These are phyloP conservation scores for Benitochromis conjunctus DNA, from an alignment of 2,113 vertebrate genomes.

Conservation along the genomic window DNA sequence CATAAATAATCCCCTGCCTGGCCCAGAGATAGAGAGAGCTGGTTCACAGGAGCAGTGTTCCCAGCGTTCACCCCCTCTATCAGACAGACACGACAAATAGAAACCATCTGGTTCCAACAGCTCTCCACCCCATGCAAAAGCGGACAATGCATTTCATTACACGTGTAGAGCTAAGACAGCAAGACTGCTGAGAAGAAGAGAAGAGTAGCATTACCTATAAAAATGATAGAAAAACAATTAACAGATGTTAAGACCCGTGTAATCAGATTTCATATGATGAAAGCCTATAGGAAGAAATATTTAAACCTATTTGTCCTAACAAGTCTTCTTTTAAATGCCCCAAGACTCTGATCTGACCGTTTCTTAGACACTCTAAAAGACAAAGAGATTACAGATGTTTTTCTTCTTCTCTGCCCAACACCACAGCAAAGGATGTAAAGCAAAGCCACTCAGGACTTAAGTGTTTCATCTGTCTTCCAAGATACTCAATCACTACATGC, in stretches of 20 bases:
- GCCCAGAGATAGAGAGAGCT: conserved; percentile 74
- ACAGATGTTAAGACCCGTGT: background rate
- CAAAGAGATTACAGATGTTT: background rate
- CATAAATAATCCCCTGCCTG: conserved; percentile 76
- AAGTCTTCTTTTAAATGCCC: background rate
- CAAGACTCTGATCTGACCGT: background rate
- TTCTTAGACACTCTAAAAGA: background rate
- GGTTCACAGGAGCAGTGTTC: conserved; percentile 67
- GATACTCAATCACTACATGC: background rate
- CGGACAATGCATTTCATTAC: conserved; percentile 79
- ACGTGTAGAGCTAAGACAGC: conserved; percentile 44
- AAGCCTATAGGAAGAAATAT: no score
- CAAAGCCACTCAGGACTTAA: background rate
- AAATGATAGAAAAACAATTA: conserved; percentile 6
- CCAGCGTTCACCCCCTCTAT: conserved; percentile 77
- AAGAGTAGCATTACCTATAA: background rate
- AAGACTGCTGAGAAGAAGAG: background rate
- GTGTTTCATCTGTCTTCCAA: background rate
- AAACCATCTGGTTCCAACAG: conserved; percentile 83
- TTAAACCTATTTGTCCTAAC: background rate
- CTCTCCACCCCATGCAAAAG: conserved; percentile 52
- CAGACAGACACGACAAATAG: conserved; percentile 83
- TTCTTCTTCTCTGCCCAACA: background rate
- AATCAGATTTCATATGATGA: background rate
- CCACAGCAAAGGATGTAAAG: background rate